These are phyloP conservation scores for Tipula confusa DNA, from an alignment of 2,888 invertebrate species.

Conservation along the genomic window DNA sequence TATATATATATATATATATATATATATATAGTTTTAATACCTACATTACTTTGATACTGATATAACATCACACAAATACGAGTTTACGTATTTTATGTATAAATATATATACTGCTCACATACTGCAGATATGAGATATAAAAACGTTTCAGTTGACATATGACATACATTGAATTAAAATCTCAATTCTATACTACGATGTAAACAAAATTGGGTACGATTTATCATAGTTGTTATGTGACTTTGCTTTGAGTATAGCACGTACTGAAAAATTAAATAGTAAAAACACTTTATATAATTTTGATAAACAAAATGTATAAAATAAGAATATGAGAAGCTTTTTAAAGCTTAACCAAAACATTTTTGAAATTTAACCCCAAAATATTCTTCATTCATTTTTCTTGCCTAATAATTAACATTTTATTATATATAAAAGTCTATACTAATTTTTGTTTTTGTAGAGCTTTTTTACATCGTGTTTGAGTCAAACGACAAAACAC, in stretches of 20 bases:
- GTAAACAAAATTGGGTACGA: neutral
- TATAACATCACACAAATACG: neutral
- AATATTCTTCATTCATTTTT: neutral
- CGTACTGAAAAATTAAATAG: too few relatives aligned
- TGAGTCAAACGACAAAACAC: neutral
- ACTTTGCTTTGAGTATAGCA: too few relatives aligned
- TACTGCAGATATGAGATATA: neutral
- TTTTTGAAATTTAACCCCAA: neutral
- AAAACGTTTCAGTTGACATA: neutral
- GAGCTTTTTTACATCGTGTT: neutral
- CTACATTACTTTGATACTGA: neutral
- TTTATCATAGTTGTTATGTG: neutral
- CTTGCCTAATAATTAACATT: neutral
- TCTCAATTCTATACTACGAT: neutral
- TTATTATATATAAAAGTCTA: neutral
- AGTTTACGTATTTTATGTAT: neutral
- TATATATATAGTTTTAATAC: too few relatives aligned
- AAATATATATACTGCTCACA: too few relatives aligned
- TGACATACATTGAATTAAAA: neutral
- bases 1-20: too few relatives aligned
- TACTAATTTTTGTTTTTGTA: neutral
- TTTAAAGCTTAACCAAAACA: neutral
- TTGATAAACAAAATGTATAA: neutral
- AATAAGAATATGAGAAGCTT: neutral
- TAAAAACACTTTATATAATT: neutral